phyloP scores from a whole-genome alignment of 1,140 invertebrate species.

The Conopomorpha cramerella region DNA sequence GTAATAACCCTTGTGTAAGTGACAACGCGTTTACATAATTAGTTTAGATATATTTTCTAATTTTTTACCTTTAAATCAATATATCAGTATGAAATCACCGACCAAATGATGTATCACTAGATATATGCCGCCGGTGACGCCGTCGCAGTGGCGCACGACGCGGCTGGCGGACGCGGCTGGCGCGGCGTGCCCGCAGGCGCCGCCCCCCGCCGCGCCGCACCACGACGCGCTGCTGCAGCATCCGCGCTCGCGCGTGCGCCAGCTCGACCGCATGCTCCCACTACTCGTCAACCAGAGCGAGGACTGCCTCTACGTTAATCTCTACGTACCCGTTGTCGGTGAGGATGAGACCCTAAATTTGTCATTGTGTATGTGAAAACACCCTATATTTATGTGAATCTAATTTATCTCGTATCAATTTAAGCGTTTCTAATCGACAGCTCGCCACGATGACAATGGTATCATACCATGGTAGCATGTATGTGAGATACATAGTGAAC shows the following conservation, averaged over 20 bases:
- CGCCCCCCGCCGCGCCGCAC: slow-evolving; percentile 66
- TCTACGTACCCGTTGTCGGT: slow-evolving; percentile 81
- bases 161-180: slow-evolving; percentile 80
- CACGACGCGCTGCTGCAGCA: slow-evolving; percentile 76
- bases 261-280: slow-evolving; percentile 80
- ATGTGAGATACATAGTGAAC: no score
- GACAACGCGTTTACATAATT: no score
- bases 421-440: no score
- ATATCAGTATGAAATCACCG: no score
- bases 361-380: not conserved
- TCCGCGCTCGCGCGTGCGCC: slow-evolving; percentile 78
- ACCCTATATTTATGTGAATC: no score
- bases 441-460: no score
- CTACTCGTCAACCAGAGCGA: slow-evolving; percentile 89
- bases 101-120: no score
- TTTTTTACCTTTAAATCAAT: no score
- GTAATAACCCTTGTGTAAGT: no score
- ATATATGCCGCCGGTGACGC: slow-evolving; percentile 94
- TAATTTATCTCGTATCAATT: no score
- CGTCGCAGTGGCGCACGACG: slow-evolving; percentile 83
- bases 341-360: slow-evolving; percentile 8
- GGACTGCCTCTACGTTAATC: slow-evolving; percentile 96
- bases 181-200: slow-evolving; percentile 88
- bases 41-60: no score
- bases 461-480: no score